Evolutionary conservation across 1,140 invertebrate species (phyloP).

Genomic region (Hermetia illucens): DNA sequence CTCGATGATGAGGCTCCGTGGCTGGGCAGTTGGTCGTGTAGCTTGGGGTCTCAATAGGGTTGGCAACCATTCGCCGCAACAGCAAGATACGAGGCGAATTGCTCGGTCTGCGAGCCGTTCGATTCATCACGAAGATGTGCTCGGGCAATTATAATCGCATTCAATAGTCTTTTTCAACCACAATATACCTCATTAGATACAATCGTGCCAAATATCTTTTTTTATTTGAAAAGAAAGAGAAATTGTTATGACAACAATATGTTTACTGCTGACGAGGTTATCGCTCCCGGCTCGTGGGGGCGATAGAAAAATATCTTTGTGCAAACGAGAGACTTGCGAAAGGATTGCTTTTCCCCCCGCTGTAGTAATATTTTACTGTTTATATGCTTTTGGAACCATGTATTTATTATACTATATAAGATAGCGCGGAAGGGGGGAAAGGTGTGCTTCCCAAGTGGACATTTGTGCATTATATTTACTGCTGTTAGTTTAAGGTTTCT

Average conservation of each 20-base stretch:
- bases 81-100: not conserved
- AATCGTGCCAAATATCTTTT: constrained; percentile 2
- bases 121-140: not conserved
- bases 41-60: not conserved
- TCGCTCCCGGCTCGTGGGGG: too few species aligned
- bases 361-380: too few species aligned
- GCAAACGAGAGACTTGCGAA: too few species aligned
- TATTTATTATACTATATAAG: too few species aligned
- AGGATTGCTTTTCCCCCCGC: too few species aligned
- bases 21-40: not conserved
- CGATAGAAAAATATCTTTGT: too few species aligned
- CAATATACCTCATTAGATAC: constrained; percentile 4
- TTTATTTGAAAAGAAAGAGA: not conserved
- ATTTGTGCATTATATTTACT: too few species aligned
- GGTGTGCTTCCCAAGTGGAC: too few species aligned
- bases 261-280: too few species aligned
- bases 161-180: not conserved
- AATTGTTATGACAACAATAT: not conserved
- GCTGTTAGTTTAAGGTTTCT: too few species aligned
- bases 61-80: not conserved
- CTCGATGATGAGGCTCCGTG: constrained; percentile 7
- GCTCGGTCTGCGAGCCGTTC: not conserved
- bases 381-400: too few species aligned
- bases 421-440: too few species aligned
- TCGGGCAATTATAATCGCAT: not conserved